phyloP scores from a whole-genome alignment of 2,888 invertebrate species.

The Nephrotoma flavescens region DNA sequence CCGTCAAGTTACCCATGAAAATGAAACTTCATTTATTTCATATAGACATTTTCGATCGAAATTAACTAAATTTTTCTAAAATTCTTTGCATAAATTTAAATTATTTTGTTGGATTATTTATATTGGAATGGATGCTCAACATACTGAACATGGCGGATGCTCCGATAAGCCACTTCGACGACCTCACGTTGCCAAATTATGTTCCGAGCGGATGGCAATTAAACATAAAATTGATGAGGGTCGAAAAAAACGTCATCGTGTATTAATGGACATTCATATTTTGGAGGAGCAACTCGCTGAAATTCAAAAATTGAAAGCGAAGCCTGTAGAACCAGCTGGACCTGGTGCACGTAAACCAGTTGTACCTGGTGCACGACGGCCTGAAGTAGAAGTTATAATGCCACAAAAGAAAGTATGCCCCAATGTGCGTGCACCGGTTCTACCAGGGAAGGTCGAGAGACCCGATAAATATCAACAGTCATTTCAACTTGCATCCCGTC shows the following conservation, averaged over 20 bases:
- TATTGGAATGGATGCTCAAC: neutral
- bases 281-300: neutral
- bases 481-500: neutral
- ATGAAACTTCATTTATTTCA: neutral
- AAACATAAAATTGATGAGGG: neutral
- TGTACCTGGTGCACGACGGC: too few relatives aligned
- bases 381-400: neutral
- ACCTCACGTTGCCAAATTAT: neutral
- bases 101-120: neutral
- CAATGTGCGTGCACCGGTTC: too few relatives aligned
- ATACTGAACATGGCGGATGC: neutral
- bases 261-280: neutral
- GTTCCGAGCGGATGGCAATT: neutral
- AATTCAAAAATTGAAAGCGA: neutral
- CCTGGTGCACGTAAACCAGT: neutral
- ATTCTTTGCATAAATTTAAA: neutral
- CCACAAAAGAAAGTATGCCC: neutral
- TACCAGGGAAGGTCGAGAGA: too few relatives aligned
- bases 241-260: neutral
- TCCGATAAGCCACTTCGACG: neutral
- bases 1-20: neutral
- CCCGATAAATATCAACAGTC: neutral
- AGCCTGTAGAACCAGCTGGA: neutral
- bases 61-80: neutral
- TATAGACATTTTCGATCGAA: neutral